A percentile compares a stretch with the other conserved stretches of the same genome.
Evolutionary conservation across 2,888 invertebrate species (phyloP).

Genomic region (Tetrapedia diversipes): DNA sequence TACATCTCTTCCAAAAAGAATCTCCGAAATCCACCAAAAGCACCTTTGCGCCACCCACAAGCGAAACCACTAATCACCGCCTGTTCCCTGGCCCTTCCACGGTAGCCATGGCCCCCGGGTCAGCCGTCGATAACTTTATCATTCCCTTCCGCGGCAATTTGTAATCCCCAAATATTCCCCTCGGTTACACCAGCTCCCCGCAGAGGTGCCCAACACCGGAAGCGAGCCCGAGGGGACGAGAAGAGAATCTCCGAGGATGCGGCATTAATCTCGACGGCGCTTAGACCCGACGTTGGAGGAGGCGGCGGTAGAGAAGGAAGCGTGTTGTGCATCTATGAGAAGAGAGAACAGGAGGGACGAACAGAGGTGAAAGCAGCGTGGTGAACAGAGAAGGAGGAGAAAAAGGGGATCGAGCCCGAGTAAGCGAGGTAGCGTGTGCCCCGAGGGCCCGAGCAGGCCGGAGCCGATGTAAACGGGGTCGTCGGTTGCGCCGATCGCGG

Average conservation of each 20-base stretch:
- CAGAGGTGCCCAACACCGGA: constrained; percentile 32
- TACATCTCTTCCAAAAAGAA: too few relatives aligned
- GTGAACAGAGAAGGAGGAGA: constrained; percentile 8
- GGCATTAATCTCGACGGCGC: constrained; percentile 56
- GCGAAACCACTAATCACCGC: neutral
- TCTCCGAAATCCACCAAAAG: too few relatives aligned
- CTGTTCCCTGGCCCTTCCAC: neutral
- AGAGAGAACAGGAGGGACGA: neutral
- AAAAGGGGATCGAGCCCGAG: constrained; percentile 67
- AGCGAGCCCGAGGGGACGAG: constrained; percentile 31
- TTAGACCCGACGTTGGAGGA: constrained; percentile 18
- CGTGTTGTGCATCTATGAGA: too few relatives aligned
- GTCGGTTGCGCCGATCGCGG: constrained; percentile 67
- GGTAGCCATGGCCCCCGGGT: neutral
- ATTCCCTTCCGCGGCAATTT: constrained; percentile 15
- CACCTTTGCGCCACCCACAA: too few relatives aligned
- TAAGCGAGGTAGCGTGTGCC: constrained; percentile 78
- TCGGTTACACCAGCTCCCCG: neutral
- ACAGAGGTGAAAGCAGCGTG: neutral
- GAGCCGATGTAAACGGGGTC: constrained; percentile 75
- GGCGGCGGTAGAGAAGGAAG: constrained; percentile 1
- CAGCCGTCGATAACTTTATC: constrained; percentile 21
- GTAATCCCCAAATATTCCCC: constrained; percentile 17
- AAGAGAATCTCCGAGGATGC: constrained; percentile 27
- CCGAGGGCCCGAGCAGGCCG: constrained; percentile 65